Percentiles rank a stretch among this genome's conserved stretches.
These are phyloP conservation scores for Mellivora capensis DNA, from an alignment of 2,113 vertebrate genomes.

Conservation along the genomic window DNA sequence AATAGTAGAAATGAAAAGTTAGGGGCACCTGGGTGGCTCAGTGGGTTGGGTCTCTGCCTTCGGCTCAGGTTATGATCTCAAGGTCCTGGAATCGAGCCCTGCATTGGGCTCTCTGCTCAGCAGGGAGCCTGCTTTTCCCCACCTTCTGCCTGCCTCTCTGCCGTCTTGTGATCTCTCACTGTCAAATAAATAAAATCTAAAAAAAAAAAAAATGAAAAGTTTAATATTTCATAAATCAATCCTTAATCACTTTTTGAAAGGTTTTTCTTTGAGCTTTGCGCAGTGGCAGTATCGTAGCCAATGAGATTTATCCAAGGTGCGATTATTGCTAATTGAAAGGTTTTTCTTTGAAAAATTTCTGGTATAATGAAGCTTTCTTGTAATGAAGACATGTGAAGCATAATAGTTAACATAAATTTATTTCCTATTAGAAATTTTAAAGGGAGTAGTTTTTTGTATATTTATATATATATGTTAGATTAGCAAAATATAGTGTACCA, in stretches of 20 bases:
- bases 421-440: slow-evolving; percentile 43
- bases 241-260: not conserved
- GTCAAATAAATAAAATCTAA: too few relatives aligned
- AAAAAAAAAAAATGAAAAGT: not conserved
- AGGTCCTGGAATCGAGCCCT: too few relatives aligned
- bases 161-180: too few relatives aligned
- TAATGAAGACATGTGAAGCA: not conserved
- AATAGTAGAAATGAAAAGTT: not conserved
- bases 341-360: slow-evolving; percentile 5
- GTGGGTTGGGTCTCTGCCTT: too few relatives aligned
- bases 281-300: too few relatives aligned
- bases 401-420: not conserved
- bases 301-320: too few relatives aligned
- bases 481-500: not conserved
- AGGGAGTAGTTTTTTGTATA: not conserved
- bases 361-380: slow-evolving; percentile 2
- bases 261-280: not conserved
- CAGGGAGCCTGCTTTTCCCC: too few relatives aligned
- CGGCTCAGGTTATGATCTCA: too few relatives aligned
- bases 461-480: not conserved
- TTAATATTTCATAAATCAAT: not conserved
- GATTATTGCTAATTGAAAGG: too few relatives aligned
- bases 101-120: too few relatives aligned
- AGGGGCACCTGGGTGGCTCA: too few relatives aligned
- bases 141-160: too few relatives aligned